Base-by-base conservation (phyloP, 2,888 invertebrate genomes). In the Eucera pruinosa region DNA sequence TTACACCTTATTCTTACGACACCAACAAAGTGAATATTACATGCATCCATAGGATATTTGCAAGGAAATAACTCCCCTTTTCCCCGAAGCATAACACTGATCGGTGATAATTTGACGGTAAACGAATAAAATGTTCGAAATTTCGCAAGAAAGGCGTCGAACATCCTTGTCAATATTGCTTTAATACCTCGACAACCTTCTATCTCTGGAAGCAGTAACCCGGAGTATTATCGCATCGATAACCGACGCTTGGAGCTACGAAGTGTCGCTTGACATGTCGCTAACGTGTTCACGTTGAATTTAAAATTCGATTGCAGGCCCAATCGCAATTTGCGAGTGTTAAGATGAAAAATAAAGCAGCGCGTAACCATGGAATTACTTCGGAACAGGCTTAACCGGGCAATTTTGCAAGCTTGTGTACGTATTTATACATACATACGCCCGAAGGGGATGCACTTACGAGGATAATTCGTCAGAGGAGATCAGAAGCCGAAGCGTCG, bases 281-380 rank as follows among this genome's bases (percentile, higher is more conserved):
- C 23, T 33, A 55, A 55, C 41, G 27, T 33, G 25, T 33, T 1
- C 11, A 5, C 27, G 48, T 33, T 48, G 71, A 66, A 71, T 71
- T 33, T 50, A 1, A 71, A 67, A 41, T 39, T 68, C 43, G 23
- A 11, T 6, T 13, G 18, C n/a, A 20, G 25, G n/a, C 20, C 6
- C 7, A 13, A 15, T 2, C 15, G 55, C 61, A 74, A 74, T 71
- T 74, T 74, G 71, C 71, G 20, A 50, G 71, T 43, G 55, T 57
- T 25, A n/a, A 43, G 9, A 2, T 23, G 61, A 7, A 39, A 13
- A 41, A 43, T 20, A 27, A 43, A 50, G 20, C 11, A 47, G n/a
- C 23, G n/a, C 13, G 11, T 9, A 11, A 3, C 1, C 25, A 5
- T 60, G 30, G 20, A 60, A 33, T 54, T 54, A 7, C 5, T 20